phyloP scores from a whole-genome alignment of 2,113 vertebrate genomes.

The Boleophthalmus pectinirostris region DNA sequence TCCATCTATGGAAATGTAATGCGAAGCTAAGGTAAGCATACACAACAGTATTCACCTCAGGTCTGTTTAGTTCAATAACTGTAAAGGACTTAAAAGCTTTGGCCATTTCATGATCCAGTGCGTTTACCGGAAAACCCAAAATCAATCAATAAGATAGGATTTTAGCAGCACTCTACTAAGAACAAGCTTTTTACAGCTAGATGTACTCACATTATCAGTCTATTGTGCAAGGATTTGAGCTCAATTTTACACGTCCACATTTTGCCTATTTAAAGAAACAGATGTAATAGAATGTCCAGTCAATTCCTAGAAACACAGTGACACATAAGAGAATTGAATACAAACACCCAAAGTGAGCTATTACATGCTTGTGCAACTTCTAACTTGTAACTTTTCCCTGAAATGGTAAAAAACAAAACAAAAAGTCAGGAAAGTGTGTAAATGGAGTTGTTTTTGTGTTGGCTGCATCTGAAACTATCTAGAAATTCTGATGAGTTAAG shows the following conservation, averaged over 20 bases:
- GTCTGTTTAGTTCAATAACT: conserved; percentile 17
- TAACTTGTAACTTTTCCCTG: conserved; percentile 8
- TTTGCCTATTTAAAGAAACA: neutral
- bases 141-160: conserved; percentile 56
- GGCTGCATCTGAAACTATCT: neutral
- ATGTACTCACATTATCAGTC: neutral
- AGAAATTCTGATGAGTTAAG: neutral
- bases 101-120: conserved; percentile 8
- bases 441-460: neutral
- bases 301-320: conserved; percentile 8
- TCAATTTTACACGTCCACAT: neutral
- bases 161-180: conserved; percentile 23
- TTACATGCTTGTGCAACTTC: conserved; percentile 13
- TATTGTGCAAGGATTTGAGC: neutral
- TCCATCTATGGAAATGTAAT: neutral
- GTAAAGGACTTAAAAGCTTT: conserved; percentile 42
- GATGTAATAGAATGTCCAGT: neutral
- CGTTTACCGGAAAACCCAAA: conserved; percentile 48
- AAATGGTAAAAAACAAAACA: neutral
- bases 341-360: conserved; percentile 7
- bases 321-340: conserved; percentile 17
- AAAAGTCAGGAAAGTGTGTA: neutral
- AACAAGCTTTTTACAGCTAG: conserved; percentile 22
- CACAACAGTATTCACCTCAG: neutral
- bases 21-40: neutral